Evolutionary conservation across 2,888 invertebrate species (phyloP).

Genomic region (Coelinius sp.): DNA sequence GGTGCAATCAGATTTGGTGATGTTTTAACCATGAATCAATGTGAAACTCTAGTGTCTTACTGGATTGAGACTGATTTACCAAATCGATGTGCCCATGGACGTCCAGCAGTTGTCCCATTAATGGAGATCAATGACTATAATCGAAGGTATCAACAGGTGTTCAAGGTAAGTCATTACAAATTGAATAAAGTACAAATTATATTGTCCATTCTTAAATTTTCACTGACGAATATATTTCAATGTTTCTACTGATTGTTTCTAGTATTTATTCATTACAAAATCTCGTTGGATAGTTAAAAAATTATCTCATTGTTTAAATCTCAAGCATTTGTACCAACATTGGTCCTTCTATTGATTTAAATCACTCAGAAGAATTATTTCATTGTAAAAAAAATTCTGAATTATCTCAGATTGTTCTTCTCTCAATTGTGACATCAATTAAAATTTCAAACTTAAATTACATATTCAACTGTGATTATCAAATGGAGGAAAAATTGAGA

Average conservation of each 20-base stretch:
- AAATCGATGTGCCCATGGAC: slow-evolving; percentile 91
- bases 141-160: background rate
- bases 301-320: slow-evolving; percentile 13
- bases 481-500: background rate
- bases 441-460: slow-evolving; percentile 3
- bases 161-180: background rate
- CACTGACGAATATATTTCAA: background rate
- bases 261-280: background rate
- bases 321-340: background rate
- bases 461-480: too few species aligned
- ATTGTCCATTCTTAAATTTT: background rate
- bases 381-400: background rate
- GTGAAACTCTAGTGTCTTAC: slow-evolving; percentile 74
- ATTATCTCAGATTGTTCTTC: background rate
- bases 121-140: background rate
- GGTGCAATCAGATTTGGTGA: slow-evolving; percentile 90
- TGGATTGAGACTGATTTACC: slow-evolving; percentile 80
- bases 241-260: background rate
- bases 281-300: background rate
- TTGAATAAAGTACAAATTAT: background rate
- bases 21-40: slow-evolving; percentile 74
- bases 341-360: background rate
- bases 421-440: background rate
- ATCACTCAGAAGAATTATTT: background rate
- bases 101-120: slow-evolving; percentile 83